Evolutionary conservation across 2,797 vertebrate genomes (phyloP).

Genomic region (Neoniphon sammara): DNA sequence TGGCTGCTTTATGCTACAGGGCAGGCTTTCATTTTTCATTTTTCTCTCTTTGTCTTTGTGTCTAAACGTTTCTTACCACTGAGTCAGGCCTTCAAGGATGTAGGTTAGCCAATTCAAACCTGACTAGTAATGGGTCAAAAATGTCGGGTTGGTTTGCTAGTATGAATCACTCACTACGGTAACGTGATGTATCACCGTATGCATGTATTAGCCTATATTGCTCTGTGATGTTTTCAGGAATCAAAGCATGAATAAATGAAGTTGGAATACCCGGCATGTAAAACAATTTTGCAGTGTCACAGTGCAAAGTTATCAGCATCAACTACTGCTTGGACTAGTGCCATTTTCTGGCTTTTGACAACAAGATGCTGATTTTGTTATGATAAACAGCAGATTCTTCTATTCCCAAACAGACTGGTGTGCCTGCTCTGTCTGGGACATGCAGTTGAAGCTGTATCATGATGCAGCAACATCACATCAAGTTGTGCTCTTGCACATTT

Average conservation of each 20-base stretch:
- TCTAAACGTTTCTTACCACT: constrained; percentile 35
- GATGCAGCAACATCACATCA: constrained; percentile 3
- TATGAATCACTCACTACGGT: constrained; percentile 50
- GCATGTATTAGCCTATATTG: neutral
- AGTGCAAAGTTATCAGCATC: constrained; percentile 9
- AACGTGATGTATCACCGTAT: constrained; percentile 19
- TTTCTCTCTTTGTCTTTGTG: constrained; percentile 8
- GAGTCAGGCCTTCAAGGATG: constrained; percentile 48
- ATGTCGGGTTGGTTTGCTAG: constrained; percentile 32
- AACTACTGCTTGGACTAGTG: neutral
- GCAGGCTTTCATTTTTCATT: constrained; percentile 1
- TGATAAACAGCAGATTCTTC: neutral
- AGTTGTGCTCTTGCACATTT: neutral
- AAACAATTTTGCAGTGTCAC: neutral
- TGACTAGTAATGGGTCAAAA: constrained; percentile 53
- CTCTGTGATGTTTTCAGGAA: neutral
- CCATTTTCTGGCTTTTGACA: neutral
- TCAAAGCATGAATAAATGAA: neutral
- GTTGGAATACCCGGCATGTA: neutral
- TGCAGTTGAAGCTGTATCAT: neutral
- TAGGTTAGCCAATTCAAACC: constrained; percentile 29
- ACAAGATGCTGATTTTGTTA: neutral
- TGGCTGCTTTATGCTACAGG: constrained; percentile 27
- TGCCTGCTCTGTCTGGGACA: neutral
- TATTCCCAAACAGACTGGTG: neutral